These are phyloP conservation scores for Prunella strophiata DNA, from an alignment of 2,797 vertebrate genomes.

Conservation along the genomic window DNA sequence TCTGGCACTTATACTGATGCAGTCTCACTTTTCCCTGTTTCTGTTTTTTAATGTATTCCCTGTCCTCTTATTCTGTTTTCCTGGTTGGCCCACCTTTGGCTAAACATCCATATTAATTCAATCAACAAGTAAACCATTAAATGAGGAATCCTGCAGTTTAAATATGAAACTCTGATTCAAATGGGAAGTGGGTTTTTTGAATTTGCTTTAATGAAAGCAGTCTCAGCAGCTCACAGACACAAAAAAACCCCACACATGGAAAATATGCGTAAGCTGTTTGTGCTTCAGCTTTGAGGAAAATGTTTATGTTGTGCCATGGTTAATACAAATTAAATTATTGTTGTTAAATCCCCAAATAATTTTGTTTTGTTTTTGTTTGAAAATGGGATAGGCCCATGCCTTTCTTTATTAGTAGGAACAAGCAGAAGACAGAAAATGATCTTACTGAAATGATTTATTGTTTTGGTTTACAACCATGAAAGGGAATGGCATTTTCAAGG, in stretches of 20 bases:
- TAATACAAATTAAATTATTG: constrained; percentile 58
- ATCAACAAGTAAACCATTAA: constrained; percentile 39
- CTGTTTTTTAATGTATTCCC: not conserved
- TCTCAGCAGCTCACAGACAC: constrained; percentile 19
- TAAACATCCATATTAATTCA: constrained; percentile 18
- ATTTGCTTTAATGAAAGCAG: constrained; percentile 70
- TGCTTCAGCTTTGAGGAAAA: constrained; percentile 61
- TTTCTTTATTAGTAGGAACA: constrained; percentile 25
- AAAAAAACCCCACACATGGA: constrained; percentile 44
- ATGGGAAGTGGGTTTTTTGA: constrained; percentile 46
- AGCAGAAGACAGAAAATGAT: constrained; percentile 11
- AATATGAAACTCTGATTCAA: constrained; percentile 55
- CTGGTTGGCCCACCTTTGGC: not conserved
- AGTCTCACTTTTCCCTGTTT: not conserved
- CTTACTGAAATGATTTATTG: constrained; percentile 50
- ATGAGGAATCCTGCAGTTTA: constrained; percentile 17
- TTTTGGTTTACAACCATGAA: constrained; percentile 34
- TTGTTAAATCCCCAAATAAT: constrained; percentile 44
- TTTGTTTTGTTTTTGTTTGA: constrained; percentile 35
- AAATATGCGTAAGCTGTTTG: constrained; percentile 66
- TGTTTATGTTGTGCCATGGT: constrained; percentile 32
- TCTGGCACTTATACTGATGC: not conserved
- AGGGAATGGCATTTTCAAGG: constrained; percentile 20
- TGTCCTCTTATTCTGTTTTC: not conserved
- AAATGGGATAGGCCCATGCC: not conserved